A percentile compares a stretch with the other conserved stretches of the same genome.
phyloP scores from a whole-genome alignment of 2,797 vertebrate genomes.

The Anabacerthia variegaticeps region DNA sequence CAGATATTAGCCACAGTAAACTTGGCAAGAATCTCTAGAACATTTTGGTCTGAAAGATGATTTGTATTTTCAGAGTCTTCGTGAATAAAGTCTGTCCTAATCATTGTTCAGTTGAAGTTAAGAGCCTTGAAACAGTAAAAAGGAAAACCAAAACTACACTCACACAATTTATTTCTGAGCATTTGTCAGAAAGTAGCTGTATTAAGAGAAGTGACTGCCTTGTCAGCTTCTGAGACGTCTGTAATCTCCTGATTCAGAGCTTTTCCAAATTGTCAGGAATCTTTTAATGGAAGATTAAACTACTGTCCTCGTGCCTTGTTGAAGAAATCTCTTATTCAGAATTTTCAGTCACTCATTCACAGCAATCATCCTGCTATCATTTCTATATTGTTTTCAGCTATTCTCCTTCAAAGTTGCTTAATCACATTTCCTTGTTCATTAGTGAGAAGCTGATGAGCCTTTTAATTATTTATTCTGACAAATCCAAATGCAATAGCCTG shows the following conservation, averaged over 20 bases:
- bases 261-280: slow-evolving; percentile 42
- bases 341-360: slow-evolving; percentile 37
- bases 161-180: neutral
- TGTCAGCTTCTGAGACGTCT: slow-evolving; percentile 5
- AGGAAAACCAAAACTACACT: neutral
- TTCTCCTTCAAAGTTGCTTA: slow-evolving; percentile 45
- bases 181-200: neutral
- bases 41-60: slow-evolving; percentile 1
- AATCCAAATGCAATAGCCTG: slow-evolving; percentile 18
- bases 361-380: slow-evolving; percentile 40
- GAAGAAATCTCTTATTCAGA: slow-evolving; percentile 47
- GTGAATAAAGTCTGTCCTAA: neutral
- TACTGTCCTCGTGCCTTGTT: slow-evolving; percentile 9
- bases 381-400: slow-evolving; percentile 42
- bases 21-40: slow-evolving; percentile 23
- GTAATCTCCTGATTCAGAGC: slow-evolving; percentile 32
- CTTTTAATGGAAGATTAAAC: slow-evolving; percentile 55
- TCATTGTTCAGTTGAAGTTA: neutral
- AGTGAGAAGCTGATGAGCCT: slow-evolving; percentile 19
- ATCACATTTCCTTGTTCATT: slow-evolving; percentile 63
- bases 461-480: slow-evolving; percentile 55
- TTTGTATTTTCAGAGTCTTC: neutral
- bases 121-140: neutral
- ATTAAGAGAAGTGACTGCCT: slow-evolving; percentile 28
- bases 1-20: neutral